phyloP scores from a whole-genome alignment of 1,140 invertebrate species.

The Semibalanus balanoides region DNA sequence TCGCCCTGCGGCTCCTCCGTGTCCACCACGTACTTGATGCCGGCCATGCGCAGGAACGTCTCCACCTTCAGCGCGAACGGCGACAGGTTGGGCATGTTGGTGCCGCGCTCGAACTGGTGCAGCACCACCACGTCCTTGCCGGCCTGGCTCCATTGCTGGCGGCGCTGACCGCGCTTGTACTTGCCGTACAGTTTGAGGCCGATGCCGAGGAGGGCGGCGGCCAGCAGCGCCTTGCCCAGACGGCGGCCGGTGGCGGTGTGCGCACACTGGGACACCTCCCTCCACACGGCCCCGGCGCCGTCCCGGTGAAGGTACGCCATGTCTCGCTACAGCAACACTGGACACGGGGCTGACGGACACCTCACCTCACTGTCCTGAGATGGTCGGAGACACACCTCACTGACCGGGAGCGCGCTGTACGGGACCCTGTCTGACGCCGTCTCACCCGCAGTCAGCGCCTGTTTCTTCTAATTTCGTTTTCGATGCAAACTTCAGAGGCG shows the following conservation, averaged over 20 bases:
- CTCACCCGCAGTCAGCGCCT: too few species aligned
- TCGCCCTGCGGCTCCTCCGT: constrained; percentile 15
- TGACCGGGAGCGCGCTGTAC: too few species aligned
- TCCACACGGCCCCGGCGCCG: constrained; percentile 11
- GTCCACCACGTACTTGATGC: constrained; percentile 23
- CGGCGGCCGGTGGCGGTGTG: constrained; percentile 18
- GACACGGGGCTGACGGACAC: too few species aligned
- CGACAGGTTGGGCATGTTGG: constrained; percentile 21
- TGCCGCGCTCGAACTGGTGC: constrained; percentile 18
- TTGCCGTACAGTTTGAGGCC: not conserved
- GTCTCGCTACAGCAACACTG: too few species aligned
- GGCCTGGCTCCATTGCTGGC: constrained; percentile 13
- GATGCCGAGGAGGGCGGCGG: not conserved
- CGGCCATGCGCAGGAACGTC: constrained; percentile 26
- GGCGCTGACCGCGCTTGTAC: not conserved
- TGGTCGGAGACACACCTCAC: too few species aligned
- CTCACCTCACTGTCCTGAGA: too few species aligned
- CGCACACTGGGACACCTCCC: constrained; percentile 17
- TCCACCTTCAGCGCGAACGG: constrained; percentile 26
- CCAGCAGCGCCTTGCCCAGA: not conserved
- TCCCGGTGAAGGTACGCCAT: not conserved
- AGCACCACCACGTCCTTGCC: constrained; percentile 20
- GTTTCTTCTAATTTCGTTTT: too few species aligned
- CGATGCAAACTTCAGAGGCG: too few species aligned
- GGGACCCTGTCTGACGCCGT: too few species aligned